Conservation (phyloP, 1,140 invertebrate genomes). For the Drosophila azteca region DNA sequence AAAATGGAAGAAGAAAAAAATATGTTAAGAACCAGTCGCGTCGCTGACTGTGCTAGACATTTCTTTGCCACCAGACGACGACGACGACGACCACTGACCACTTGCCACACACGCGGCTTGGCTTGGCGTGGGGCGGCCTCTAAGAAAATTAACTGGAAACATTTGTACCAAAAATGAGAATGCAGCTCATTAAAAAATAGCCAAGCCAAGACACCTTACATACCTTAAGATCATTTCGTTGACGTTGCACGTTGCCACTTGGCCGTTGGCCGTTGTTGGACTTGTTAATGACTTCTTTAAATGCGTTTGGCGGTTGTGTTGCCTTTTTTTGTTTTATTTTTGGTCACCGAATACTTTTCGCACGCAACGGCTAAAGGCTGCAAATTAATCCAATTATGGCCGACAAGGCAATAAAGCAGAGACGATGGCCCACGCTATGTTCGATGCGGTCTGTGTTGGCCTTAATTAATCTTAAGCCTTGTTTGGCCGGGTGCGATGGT, state of each 20-base stretch:
- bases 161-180: slow-evolving; percentile 51
- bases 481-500: slow-evolving; percentile 9
- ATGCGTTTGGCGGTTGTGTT: slow-evolving; percentile 40
- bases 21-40: slow-evolving; percentile 31
- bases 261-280: slow-evolving; percentile 46
- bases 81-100: background rate
- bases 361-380: slow-evolving; percentile 45
- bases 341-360: slow-evolving; percentile 45
- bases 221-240: slow-evolving; percentile 81
- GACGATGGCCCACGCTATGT: slow-evolving; percentile 49
- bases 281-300: slow-evolving; percentile 71
- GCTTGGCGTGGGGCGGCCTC: background rate
- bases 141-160: slow-evolving; percentile 59
- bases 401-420: background rate
- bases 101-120: slow-evolving; percentile 42
- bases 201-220: slow-evolving; percentile 28
- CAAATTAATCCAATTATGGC: slow-evolving; percentile 70
- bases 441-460: slow-evolving; percentile 34
- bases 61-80: slow-evolving; percentile 9
- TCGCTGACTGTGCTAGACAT: slow-evolving; percentile 15
- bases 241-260: slow-evolving; percentile 71
- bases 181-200: slow-evolving; percentile 65
- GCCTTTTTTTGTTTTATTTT: slow-evolving; percentile 28
- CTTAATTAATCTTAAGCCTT: slow-evolving; percentile 55
- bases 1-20: slow-evolving; percentile 23